These are phyloP conservation scores for Littorina saxatilis DNA, from an alignment of 1,140 invertebrate genomes.

Conservation along the genomic window DNA sequence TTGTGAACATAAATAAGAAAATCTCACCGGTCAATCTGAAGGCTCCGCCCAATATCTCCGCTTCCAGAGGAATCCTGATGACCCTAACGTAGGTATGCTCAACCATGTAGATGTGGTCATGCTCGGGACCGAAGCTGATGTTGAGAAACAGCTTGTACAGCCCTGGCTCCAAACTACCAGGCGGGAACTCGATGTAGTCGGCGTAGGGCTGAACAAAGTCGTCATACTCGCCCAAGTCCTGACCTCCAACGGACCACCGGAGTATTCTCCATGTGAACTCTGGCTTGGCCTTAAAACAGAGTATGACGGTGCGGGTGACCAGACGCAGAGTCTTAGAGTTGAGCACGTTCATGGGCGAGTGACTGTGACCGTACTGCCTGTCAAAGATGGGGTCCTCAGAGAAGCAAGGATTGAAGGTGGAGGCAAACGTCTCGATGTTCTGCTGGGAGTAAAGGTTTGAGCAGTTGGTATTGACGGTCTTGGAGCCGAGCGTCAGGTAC, in stretches of 20 bases:
- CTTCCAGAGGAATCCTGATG: background rate
- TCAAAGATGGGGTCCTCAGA: background rate
- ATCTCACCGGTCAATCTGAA: background rate
- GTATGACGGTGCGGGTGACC: slow-evolving; percentile 8
- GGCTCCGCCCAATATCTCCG: background rate
- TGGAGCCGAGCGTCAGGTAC: background rate
- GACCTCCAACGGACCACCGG: too few relatives aligned
- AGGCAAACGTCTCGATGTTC: background rate
- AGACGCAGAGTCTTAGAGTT: background rate
- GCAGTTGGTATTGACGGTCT: background rate
- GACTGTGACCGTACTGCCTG: background rate
- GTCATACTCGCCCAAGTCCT: background rate
- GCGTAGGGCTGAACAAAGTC: background rate
- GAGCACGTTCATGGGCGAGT: background rate
- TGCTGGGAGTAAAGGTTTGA: background rate
- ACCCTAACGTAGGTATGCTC: background rate
- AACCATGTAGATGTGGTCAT: background rate
- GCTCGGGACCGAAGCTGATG: background rate
- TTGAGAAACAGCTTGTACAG: background rate
- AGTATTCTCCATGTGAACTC: background rate
- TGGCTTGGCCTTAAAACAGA: background rate
- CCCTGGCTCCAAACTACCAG: background rate
- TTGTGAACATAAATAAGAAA: too few relatives aligned
- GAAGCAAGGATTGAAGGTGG: background rate
- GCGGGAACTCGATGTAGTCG: background rate